Conservation (phyloP, 2,797 vertebrate genomes). For the Halcyon chelicuti region DNA sequence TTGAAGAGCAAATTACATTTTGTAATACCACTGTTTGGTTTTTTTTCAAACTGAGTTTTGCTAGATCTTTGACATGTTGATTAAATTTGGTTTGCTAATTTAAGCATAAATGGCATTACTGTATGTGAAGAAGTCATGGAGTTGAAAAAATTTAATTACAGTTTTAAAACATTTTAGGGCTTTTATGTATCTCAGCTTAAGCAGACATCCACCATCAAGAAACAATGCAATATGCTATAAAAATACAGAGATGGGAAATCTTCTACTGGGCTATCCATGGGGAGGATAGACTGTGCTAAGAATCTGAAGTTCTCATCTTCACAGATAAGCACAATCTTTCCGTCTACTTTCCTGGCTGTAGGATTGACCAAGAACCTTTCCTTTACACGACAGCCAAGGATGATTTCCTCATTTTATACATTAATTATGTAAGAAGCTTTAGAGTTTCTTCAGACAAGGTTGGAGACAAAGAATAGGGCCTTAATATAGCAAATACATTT, state of each 20-base stretch:
- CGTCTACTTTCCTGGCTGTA: not conserved
- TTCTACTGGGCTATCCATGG: not conserved
- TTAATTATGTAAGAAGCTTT: not conserved
- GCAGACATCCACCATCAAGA: not conserved
- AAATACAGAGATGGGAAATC: not conserved
- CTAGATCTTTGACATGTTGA: conserved; percentile 9
- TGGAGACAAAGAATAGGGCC: not conserved
- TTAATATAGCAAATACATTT: not conserved
- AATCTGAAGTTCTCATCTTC: not conserved
- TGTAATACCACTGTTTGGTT: not conserved
- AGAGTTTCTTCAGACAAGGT: not conserved
- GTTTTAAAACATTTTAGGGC: not conserved
- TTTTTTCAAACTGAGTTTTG: not conserved
- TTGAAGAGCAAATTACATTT: conserved; percentile 16
- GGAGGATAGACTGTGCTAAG: not conserved
- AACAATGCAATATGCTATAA: not conserved
- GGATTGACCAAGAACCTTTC: not conserved
- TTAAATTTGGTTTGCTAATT: conserved; percentile 18
- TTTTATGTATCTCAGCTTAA: not conserved
- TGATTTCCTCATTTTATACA: not conserved
- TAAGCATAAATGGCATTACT: not conserved
- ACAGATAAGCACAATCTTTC: not conserved
- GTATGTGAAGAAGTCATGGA: not conserved
- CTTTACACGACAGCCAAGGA: not conserved
- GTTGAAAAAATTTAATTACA: not conserved